These are phyloP conservation scores for Tetraodon nigroviridis DNA, from an alignment of 2,113 vertebrate genomes.

Conservation along the genomic window DNA sequence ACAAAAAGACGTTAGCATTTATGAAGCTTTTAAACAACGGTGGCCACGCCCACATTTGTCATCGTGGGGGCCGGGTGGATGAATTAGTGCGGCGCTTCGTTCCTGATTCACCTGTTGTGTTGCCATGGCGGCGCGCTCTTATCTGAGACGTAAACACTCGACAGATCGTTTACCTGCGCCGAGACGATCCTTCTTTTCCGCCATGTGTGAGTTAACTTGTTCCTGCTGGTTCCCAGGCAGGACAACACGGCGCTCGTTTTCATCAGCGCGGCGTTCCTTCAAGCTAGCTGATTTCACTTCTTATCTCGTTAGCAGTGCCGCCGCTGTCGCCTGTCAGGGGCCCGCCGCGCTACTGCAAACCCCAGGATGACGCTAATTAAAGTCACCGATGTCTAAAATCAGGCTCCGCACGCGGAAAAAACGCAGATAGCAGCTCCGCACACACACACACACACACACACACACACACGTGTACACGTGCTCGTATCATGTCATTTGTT, in stretches of 20 bases:
- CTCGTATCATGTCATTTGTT: constrained; percentile 58
- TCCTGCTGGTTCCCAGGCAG: constrained; percentile 49
- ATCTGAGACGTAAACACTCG: constrained; percentile 33
- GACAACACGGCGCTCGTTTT: constrained; percentile 50
- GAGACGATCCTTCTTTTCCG: constrained; percentile 40
- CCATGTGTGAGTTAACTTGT: no score
- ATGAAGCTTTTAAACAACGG: no score
- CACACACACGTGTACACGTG: constrained; percentile 10
- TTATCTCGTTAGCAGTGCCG: constrained; percentile 59
- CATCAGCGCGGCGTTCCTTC: constrained; percentile 60
- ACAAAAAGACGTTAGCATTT: no score
- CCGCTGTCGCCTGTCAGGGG: constrained; percentile 21
- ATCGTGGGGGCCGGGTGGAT: no score
- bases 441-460: not conserved
- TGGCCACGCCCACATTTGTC: no score
- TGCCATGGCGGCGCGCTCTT: constrained; percentile 15
- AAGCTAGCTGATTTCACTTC: constrained; percentile 55
- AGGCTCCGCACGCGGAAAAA: constrained; percentile 41
- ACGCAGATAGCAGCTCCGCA: constrained; percentile 29
- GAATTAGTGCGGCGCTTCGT: not conserved
- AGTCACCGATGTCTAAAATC: constrained; percentile 64
- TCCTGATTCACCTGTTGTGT: constrained; percentile 33
- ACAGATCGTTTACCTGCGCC: constrained; percentile 56
- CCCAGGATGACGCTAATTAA: constrained; percentile 61
- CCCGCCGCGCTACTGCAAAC: constrained; percentile 29